Evolutionary conservation across 2,113 vertebrate genomes (phyloP).

Genomic region (Tylochromis polylepis): DNA sequence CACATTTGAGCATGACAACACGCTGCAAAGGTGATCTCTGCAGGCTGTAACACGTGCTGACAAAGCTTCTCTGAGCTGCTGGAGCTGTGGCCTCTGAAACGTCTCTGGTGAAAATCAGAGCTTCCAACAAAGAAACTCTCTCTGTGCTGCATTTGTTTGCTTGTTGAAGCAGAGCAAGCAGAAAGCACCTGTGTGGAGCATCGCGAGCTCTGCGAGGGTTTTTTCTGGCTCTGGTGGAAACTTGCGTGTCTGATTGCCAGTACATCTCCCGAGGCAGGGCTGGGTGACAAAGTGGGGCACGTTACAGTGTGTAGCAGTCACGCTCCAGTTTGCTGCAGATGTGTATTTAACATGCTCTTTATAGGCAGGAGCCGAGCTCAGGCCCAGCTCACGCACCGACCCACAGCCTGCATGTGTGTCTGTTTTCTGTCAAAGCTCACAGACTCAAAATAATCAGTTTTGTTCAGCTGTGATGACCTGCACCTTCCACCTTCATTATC

Average conservation of each 20-base stretch:
- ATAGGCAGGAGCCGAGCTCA: not conserved
- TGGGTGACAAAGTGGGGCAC: not conserved
- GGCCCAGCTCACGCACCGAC: not conserved
- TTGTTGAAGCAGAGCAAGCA: not conserved
- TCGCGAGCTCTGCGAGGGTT: not conserved
- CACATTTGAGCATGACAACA: too few relatives aligned
- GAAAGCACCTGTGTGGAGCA: not conserved
- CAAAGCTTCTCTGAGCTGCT: not conserved
- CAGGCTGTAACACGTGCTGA: not conserved
- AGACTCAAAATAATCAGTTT: not conserved
- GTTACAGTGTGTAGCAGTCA: slow-evolving; percentile 14
- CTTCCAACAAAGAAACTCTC: not conserved
- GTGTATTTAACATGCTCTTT: slow-evolving; percentile 21
- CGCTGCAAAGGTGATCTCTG: not conserved
- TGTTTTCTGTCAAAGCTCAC: not conserved
- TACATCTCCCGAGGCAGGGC: not conserved
- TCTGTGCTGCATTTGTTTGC: not conserved
- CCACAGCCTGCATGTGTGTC: not conserved
- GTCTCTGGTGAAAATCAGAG: not conserved
- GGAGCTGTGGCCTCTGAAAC: not conserved
- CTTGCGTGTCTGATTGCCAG: not conserved
- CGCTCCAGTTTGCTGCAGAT: slow-evolving; percentile 38
- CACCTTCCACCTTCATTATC: not conserved
- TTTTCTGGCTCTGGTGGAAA: not conserved
- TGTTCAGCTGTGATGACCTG: not conserved